A percentile compares a stretch with the other conserved stretches of the same genome.
Conservation (phyloP, 2,888 invertebrate genomes). For the Bimastos eiseni region DNA sequence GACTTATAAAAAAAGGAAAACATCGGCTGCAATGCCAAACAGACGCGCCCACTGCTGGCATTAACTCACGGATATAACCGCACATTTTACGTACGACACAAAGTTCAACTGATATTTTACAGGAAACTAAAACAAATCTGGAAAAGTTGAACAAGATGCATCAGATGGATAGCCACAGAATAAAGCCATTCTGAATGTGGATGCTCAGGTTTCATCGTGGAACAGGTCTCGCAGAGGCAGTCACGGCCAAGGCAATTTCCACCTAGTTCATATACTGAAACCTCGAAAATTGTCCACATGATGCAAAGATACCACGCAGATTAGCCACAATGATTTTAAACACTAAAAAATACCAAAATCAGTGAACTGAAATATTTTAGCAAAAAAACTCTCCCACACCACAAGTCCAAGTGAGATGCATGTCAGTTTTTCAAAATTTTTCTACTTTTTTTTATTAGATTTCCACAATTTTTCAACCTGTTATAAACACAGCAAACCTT, state of each 20-base stretch:
- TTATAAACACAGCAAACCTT: not conserved
- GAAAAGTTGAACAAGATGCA: not conserved
- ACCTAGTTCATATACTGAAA: not conserved
- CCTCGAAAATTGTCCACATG: constrained; percentile 6
- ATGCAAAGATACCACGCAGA: not conserved
- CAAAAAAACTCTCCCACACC: not conserved
- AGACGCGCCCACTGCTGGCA: not conserved
- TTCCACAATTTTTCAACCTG: not conserved
- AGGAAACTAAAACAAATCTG: not conserved
- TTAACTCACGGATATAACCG: not conserved
- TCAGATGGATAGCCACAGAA: not conserved
- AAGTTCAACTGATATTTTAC: constrained; percentile 2
- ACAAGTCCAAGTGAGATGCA: not conserved
- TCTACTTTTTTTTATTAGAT: not conserved
- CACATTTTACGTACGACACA: constrained; percentile 2
- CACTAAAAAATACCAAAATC: not conserved
- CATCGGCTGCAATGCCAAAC: not conserved
- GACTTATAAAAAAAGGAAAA: no score
- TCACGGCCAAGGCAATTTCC: not conserved
- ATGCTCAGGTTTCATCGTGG: not conserved
- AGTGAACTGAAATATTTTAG: not conserved
- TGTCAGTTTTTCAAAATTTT: not conserved
- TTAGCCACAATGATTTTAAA: not conserved
- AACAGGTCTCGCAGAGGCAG: not conserved
- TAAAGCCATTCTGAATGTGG: not conserved